Evolutionary conservation across 2,888 invertebrate species (phyloP), one percentile per base, ranked within the genome.

Genomic region (Lamellibrachia columna): DNA sequence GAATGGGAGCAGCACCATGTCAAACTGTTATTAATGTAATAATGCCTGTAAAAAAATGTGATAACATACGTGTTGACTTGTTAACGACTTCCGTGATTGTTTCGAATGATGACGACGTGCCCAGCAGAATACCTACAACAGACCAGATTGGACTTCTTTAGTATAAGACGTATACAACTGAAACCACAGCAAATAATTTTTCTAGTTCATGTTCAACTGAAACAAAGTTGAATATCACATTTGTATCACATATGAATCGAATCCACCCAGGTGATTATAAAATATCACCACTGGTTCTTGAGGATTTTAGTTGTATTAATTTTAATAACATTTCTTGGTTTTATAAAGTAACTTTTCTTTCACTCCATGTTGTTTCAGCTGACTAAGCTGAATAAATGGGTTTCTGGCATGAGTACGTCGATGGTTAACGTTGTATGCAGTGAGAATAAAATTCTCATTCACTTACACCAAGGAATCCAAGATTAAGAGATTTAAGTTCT

Each of bases 71-170:
- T 75, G 75, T 75, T n/a, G 75, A 75, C 22, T 75, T 75, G n/a
- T 75, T 75, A 4, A 75, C 75, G 22, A 75, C 75, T 75, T 75
- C 75, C n/a, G 75, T 75, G 75, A 75, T 75, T 75, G 75, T 75
- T 75, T 75, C 75, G 75, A 75, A 75, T 75, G 75, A 75, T 22
- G 75, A 75, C 22, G 75, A 75, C n/a, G 75, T 75, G 75, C 75
- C 75, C n/a, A 75, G 75, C 22, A 75, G 75, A 75, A 75, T 75
- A 75, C 75, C 75, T 75, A n/a, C 15, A 75, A 75, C 22, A 75
- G n/a, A 22, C 75, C 22, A 75, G n/a, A 22, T n/a, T 15, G 75
- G 22, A 75, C 15, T 11, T 75, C 75, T 75, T 75, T 75, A 58
- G n/a, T 1, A 40, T 40, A 40, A 40, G 40, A 40, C 40, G 75